phyloP scores from a whole-genome alignment of 2,888 invertebrate genomes.

The Nomada fucata region DNA sequence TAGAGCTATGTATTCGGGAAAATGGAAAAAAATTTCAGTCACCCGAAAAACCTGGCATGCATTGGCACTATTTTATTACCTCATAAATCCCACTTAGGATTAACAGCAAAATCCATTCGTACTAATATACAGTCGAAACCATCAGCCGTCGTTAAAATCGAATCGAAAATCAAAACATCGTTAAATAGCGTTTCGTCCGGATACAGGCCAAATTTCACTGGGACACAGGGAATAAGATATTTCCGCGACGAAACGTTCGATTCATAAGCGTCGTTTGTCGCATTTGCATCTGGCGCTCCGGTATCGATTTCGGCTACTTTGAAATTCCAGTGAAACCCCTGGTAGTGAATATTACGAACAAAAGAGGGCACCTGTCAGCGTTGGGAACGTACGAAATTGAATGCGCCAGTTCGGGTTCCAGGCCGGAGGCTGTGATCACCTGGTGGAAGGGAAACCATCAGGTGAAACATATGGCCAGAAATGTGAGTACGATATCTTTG shows the following conservation, averaged over 20 bases:
- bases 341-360: slow-evolving; percentile 92
- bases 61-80: too few relatives aligned
- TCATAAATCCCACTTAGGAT: too few relatives aligned
- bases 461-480: slow-evolving; percentile 92
- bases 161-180: too few relatives aligned
- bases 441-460: slow-evolving; percentile 96
- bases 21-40: too few relatives aligned
- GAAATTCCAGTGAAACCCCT: slow-evolving; percentile 92
- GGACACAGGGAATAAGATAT: too few relatives aligned
- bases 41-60: too few relatives aligned
- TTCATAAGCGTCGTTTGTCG: not conserved
- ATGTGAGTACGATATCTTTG: slow-evolving; percentile 87
- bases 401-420: slow-evolving; percentile 93
- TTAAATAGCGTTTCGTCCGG: too few relatives aligned
- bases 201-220: not conserved
- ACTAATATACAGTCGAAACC: too few relatives aligned
- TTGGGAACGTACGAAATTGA: slow-evolving; percentile 94
- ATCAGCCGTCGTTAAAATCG: too few relatives aligned
- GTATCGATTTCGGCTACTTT: not conserved
- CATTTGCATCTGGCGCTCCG: not conserved
- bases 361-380: slow-evolving; percentile 92
- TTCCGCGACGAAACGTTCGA: not conserved
- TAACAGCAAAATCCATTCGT: too few relatives aligned
- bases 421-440: slow-evolving; percentile 93
- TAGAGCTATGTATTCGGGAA: too few relatives aligned